Evolutionary conservation across 2,797 vertebrate genomes (phyloP).

Genomic region (Gymnodraco acuticeps): DNA sequence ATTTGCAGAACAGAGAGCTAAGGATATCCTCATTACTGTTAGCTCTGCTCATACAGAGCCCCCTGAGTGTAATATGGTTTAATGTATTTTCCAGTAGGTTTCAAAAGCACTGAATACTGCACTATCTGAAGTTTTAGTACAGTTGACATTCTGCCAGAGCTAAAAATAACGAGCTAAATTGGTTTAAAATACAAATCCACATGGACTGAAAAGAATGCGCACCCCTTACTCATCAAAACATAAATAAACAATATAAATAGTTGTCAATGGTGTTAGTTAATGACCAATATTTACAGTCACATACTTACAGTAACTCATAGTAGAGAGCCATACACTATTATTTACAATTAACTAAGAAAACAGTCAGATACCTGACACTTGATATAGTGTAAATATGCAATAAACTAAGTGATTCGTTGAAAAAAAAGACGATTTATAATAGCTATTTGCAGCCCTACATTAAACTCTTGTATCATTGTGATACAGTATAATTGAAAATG

Average conservation of each 20-base stretch:
- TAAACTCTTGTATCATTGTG: constrained; percentile 17
- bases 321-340: too few species aligned
- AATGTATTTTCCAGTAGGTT: constrained; percentile 15
- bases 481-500: constrained; percentile 24
- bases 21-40: constrained; percentile 35
- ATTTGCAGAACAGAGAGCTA: constrained; percentile 33
- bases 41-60: constrained; percentile 15
- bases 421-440: neutral
- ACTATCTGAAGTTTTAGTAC: neutral
- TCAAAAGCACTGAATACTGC: neutral
- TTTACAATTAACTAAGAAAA: too few species aligned
- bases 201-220: too few species aligned
- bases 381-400: too few species aligned
- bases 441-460: neutral
- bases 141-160: neutral
- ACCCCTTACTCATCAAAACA: too few species aligned
- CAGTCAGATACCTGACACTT: too few species aligned
- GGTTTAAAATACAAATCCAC: neutral
- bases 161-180: neutral
- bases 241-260: too few species aligned
- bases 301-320: too few species aligned
- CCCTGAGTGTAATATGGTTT: neutral
- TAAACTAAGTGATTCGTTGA: neutral
- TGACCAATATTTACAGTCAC: too few species aligned
- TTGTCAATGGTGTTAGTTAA: too few species aligned